Evolutionary conservation across 2,113 vertebrate species (phyloP).

Genomic region (Lophura nycthemera): DNA sequence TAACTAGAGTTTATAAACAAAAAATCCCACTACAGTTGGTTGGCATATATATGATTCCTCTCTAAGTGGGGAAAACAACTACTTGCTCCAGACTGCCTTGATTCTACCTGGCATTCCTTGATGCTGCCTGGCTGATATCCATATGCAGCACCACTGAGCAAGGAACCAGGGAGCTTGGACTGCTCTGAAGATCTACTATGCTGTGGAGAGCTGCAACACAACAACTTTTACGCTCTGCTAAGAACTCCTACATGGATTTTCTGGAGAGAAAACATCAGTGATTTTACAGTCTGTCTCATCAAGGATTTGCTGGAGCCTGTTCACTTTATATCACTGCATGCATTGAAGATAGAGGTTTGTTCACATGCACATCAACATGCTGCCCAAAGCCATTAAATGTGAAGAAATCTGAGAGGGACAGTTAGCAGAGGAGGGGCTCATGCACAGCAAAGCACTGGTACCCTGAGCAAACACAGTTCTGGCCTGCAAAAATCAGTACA

Average conservation of each 20-base stretch:
- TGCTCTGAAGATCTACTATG: not conserved
- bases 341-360: conserved; percentile 2
- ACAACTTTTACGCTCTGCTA: not conserved
- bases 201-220: not conserved
- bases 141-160: not conserved
- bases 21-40: not conserved
- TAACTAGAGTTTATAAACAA: not conserved
- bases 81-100: not conserved
- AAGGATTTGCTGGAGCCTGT: conserved; percentile 9
- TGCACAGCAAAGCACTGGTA: conserved; percentile 49
- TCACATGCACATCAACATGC: conserved; percentile 54
- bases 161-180: not conserved
- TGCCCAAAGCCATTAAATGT: conserved; percentile 48
- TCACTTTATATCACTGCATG: conserved; percentile 53
- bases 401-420: not conserved
- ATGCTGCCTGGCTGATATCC: rapidly evolving
- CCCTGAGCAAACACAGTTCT: conserved; percentile 58
- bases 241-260: not conserved
- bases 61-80: not conserved
- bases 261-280: not conserved
- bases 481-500: not conserved
- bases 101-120: not conserved
- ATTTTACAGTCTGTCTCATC: conserved; percentile 49
- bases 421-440: conserved; percentile 1
- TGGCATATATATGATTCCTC: not conserved